Evolutionary conservation across 2,797 vertebrate species (phyloP), one percentile per base, ranked within the genome.

Genomic region (Hipposideros larvatus): DNA sequence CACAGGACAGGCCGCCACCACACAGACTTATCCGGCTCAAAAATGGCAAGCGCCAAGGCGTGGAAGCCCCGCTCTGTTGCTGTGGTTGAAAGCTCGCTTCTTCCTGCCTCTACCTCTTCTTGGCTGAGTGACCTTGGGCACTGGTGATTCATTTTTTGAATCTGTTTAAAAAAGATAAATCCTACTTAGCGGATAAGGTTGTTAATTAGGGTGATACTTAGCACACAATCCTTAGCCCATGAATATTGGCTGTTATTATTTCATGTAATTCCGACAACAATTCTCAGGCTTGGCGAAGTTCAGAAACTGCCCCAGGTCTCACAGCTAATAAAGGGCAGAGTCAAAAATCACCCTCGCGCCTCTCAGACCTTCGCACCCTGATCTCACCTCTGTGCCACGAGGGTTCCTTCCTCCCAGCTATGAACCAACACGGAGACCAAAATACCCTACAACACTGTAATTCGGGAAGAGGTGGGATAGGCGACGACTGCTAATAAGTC

Each of bases 31-130:
- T 19, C 37, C 3, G 1, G 24, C 18, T 8, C 6, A 8, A 59
- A 48, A 48, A 2, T 5, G 31, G 31, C 43, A 21, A 10, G 5
- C 1, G 0, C 16, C 0, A 5, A 61, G 8, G 26, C 8, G 1
- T 15, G 48, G 43, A 55, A 82, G 57, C 51, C 15, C 21, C 2
- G 1, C 43, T 31, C 11, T 11, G 1, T 22, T 2, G 8, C 0
- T 9, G 0, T 4, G 14, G 22, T 19, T 18, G 31, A 61, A 70
- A 19, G n/a, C 34, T 61, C 8, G 5, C 43, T 87, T 83, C n/a
- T 28, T 4, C 37, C 43, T 28, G 6, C 26, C 21, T 41, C 80
- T 3, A 11, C 7, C 3, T 70, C 28, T 61, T 24, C n/a, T 10
- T 22, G 77, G 26, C 88, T 41, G 51, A 51, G 31, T 14, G 31